Conservation (phyloP, 1,140 invertebrate genomes). For the Venustaconcha ellipsiformis region DNA sequence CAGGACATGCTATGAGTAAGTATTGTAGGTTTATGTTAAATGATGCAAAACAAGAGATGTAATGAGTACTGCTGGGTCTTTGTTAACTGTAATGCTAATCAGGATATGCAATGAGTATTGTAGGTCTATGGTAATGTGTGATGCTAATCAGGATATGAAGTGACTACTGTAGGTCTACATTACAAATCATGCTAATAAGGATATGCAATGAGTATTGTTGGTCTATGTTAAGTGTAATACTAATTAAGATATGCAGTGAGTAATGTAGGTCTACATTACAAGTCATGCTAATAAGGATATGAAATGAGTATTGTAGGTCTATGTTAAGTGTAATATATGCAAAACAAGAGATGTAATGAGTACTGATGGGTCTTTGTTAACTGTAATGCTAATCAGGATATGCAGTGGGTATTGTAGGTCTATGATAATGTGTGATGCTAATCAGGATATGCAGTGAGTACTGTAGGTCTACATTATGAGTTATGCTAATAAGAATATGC, state of each 20-base stretch:
- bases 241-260: neutral
- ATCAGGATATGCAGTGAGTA: too few species aligned
- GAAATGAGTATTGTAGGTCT: neutral
- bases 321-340: neutral
- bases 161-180: too few species aligned
- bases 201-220: too few species aligned
- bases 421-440: slow-evolving; percentile 1
- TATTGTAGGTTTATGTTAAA: too few species aligned
- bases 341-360: neutral
- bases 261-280: neutral
- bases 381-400: neutral
- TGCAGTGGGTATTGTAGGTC: neutral
- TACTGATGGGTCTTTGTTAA: neutral
- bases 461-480: too few species aligned
- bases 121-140: neutral
- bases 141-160: neutral
- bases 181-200: too few species aligned
- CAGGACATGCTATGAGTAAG: too few species aligned
- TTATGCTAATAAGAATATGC: too few species aligned
- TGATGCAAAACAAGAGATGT: too few species aligned
- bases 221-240: too few species aligned
- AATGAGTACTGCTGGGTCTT: neutral
- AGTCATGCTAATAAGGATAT: neutral
- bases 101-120: neutral
- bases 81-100: neutral